A percentile compares a stretch with the other conserved stretches of the same genome.
Evolutionary conservation across 1,140 invertebrate genomes (phyloP).

Genomic region (Alviniconcha marisindica): DNA sequence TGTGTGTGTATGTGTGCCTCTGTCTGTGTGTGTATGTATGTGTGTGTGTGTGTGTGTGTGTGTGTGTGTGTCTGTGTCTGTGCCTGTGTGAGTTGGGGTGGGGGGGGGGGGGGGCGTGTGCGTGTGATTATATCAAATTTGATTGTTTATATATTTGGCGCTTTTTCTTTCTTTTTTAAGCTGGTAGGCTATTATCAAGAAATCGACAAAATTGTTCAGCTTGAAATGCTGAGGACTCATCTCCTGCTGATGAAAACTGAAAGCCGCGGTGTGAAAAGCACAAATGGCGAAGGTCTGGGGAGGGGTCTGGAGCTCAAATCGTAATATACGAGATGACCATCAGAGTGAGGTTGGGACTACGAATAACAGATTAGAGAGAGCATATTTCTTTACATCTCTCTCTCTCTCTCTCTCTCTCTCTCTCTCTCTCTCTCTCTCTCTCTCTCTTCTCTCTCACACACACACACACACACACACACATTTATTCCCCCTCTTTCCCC

Average conservation of each 20-base stretch:
- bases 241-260: too few species aligned
- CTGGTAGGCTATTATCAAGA: neutral
- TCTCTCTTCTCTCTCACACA: neutral
- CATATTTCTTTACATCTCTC: neutral
- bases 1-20: neutral
- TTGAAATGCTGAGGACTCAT: too few species aligned
- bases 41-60: conserved; percentile 29
- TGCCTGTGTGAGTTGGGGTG: neutral
- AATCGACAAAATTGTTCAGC: too few species aligned
- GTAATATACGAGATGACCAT: too few species aligned
- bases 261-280: too few species aligned
- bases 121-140: conserved; percentile 1
- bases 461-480: neutral
- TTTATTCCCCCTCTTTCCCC: too few species aligned
- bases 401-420: neutral
- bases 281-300: too few species aligned
- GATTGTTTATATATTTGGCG: neutral
- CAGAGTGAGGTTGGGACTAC: too few species aligned
- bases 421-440: neutral
- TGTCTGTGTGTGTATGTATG: conserved; percentile 19
- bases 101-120: neutral
- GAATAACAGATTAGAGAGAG: too few species aligned
- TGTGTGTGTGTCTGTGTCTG: conserved; percentile 23
- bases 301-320: too few species aligned
- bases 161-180: neutral